Conservation (phyloP, 2,797 vertebrate genomes). For the Pteropus rufus region DNA sequence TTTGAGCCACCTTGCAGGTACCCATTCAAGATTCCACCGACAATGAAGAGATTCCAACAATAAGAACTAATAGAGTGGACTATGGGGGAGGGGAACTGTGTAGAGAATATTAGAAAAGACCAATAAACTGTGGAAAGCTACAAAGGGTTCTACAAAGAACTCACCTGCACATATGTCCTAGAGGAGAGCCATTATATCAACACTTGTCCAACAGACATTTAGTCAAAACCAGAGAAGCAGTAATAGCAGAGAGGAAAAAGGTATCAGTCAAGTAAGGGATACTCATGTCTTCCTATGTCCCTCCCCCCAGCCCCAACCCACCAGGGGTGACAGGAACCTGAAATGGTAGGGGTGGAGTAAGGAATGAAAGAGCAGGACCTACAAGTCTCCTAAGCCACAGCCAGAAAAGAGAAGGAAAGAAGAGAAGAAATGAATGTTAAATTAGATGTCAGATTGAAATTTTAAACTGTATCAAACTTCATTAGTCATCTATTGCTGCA, state of each 20-base stretch:
- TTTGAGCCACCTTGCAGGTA: neutral
- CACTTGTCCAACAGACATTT: neutral
- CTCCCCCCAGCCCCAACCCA: neutral
- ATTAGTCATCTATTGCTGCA: neutral
- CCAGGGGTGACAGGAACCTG: neutral
- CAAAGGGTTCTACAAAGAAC: neutral
- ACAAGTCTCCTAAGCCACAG: neutral
- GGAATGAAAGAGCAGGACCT: neutral
- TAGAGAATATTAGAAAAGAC: neutral
- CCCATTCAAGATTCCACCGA: neutral
- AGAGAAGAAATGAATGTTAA: neutral
- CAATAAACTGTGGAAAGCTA: neutral
- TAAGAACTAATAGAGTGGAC: neutral
- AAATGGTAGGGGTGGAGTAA: neutral
- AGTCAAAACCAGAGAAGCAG: neutral
- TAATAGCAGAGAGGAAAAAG: neutral
- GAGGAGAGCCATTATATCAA: neutral
- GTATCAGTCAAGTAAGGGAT: neutral
- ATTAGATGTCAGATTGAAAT: neutral
- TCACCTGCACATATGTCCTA: neutral
- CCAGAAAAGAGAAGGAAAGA: neutral
- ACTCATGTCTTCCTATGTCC: neutral
- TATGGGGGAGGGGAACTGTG: neutral
- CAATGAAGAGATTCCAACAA: neutral
- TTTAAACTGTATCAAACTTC: neutral